Evolutionary conservation across 2,797 vertebrate genomes (phyloP).

Genomic region (Adelosebastes latens): DNA sequence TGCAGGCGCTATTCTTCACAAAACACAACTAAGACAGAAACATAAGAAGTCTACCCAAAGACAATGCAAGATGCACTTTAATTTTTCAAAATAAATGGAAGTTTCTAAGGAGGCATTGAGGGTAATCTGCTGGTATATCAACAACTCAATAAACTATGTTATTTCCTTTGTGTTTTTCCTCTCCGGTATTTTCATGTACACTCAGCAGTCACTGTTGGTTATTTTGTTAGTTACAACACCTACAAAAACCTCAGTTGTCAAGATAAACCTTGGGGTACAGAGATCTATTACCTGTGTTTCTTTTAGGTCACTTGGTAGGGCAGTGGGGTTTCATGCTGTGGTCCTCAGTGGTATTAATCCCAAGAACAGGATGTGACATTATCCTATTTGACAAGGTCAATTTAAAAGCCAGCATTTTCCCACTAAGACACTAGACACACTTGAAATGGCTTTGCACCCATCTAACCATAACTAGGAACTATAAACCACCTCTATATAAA

Average conservation of each 20-base stretch:
- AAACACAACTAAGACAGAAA: slow-evolving; percentile 14
- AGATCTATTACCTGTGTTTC: background rate
- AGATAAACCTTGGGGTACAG: background rate
- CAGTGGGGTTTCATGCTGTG: background rate
- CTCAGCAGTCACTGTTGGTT: background rate
- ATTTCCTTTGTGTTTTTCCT: background rate
- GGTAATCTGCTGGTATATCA: background rate
- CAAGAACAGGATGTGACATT: background rate
- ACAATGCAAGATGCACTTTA: background rate
- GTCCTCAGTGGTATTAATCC: background rate
- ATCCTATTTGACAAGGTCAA: slow-evolving; percentile 18
- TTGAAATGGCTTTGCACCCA: background rate
- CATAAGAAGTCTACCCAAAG: background rate
- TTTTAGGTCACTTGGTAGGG: background rate
- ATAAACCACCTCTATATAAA: background rate
- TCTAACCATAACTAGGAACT: background rate
- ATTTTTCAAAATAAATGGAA: background rate
- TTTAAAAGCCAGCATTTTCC: slow-evolving; percentile 4
- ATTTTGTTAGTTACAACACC: background rate
- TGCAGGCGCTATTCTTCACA: slow-evolving; percentile 25
- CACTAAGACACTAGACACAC: background rate
- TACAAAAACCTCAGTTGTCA: background rate
- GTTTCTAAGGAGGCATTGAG: background rate
- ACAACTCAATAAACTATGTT: background rate
- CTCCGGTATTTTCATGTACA: background rate